Evolutionary conservation across 2,797 vertebrate genomes (phyloP), one percentile per base, ranked within the genome.

Genomic region (Sylvilagus floridanus): DNA sequence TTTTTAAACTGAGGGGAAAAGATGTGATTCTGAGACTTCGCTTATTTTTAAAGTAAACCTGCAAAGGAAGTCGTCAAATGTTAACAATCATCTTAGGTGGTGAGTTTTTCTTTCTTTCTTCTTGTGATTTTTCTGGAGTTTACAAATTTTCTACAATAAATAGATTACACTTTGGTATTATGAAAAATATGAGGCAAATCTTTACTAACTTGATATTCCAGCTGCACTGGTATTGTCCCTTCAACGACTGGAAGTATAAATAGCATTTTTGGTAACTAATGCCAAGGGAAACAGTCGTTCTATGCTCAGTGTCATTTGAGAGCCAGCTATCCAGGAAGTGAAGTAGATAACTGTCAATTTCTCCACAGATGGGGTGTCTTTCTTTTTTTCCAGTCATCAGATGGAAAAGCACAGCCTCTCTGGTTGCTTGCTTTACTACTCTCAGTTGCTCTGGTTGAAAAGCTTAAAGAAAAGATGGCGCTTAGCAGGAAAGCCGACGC

Each of bases 311-410:
- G 95, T 95, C 91, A 88, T 73, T 96, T 96, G 84, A 95, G 96
- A 96, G 90, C 84, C 96, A 97, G 88, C 96, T 97, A 95, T 88
- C 78, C 78, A 65, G 95, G 88, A 96, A 96, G 77, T 94, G 73
- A 68, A 85, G 77, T 91, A 92, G 72, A 76, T 96, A 95, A 96
- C 97, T 96, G 95, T 78, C 85, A 92, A 71, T 94, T 96, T 94
- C 71, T 95, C 35, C 82, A 87, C 94, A 97, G 93, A 96, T 96
- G 91, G 84, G 95, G 84, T 69, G 42, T 73, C 95, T 94, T 90
- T 84, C 60, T 95, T 90, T 94, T 62, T 88, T 91, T 19, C 81
- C 78, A 90, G 2, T 81, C 93, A 95, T 93, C 94, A 91, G 57
- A 93, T 37, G 24, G 71, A 83, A 94, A 97, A 94, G 69, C 63